phyloP scores from a whole-genome alignment of 2,888 invertebrate species.

The Heteropelma amictum region DNA sequence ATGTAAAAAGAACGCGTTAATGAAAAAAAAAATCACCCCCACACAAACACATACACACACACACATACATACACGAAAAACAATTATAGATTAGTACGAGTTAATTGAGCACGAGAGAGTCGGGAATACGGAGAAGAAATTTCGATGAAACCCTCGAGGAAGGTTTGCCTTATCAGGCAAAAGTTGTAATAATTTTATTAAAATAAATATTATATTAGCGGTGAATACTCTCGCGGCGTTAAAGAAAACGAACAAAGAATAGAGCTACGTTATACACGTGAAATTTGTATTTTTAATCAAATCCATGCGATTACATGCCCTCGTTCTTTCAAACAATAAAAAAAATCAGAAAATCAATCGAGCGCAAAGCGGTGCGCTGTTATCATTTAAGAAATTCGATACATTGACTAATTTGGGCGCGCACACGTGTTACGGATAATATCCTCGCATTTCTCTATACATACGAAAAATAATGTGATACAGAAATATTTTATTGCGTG shows the following conservation, averaged over 20 bases:
- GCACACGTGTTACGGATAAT: no score
- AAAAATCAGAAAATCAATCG: slow-evolving; percentile 17
- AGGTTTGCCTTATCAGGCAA: not conserved
- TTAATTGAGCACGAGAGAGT: not conserved
- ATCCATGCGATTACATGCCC: slow-evolving; percentile 72
- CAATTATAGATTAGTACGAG: slow-evolving; percentile 4
- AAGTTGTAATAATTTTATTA: not conserved
- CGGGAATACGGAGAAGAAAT: no score
- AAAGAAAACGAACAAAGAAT: not conserved
- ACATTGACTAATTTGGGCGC: slow-evolving; percentile 12
- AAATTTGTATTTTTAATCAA: slow-evolving; percentile 66
- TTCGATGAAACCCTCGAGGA: not conserved
- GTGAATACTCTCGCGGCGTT: not conserved
- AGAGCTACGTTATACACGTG: slow-evolving; percentile 40
- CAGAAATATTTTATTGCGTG: no score
- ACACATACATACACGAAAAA: not conserved
- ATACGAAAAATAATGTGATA: no score
- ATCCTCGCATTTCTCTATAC: no score
- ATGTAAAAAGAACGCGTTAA: slow-evolving; percentile 5
- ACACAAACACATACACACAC: not conserved
- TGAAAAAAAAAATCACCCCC: slow-evolving; percentile 1
- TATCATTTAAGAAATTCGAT: slow-evolving; percentile 25
- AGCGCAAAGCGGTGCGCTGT: slow-evolving; percentile 15
- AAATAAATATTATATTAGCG: not conserved
- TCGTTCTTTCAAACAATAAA: slow-evolving; percentile 75